Evolutionary conservation across 1,140 invertebrate species (phyloP).

Genomic region (Diabrotica virgifera): DNA sequence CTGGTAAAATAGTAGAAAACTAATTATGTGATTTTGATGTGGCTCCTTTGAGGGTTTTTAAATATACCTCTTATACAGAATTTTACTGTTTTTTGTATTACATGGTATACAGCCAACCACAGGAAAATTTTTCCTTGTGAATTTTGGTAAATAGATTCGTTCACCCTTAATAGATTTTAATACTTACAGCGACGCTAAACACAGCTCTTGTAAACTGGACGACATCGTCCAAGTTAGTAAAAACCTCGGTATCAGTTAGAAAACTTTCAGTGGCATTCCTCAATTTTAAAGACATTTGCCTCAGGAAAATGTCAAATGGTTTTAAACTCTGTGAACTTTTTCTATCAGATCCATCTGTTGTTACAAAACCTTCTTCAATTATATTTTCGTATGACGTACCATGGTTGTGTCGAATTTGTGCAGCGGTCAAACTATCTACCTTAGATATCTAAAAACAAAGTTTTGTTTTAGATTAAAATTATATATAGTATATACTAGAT

Average conservation of each 20-base stretch:
- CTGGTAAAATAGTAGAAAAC: too few relatives aligned
- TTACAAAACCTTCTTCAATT: slow-evolving; percentile 28
- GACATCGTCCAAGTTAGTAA: slow-evolving; percentile 27
- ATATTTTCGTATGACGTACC: slow-evolving; percentile 25
- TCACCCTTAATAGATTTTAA: too few relatives aligned
- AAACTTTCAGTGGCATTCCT: slow-evolving; percentile 21
- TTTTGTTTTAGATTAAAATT: neutral
- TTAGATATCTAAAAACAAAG: slow-evolving; percentile 11
- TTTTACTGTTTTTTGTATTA: too few relatives aligned
- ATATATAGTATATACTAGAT: neutral
- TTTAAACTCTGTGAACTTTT: slow-evolving; percentile 10
- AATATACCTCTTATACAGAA: too few relatives aligned
- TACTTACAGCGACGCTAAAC: slow-evolving; percentile 25
- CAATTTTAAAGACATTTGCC: slow-evolving; percentile 30
- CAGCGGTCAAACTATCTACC: slow-evolving; percentile 11
- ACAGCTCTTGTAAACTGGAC: slow-evolving; percentile 30
- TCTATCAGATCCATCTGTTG: neutral
- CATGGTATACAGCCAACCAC: too few relatives aligned
- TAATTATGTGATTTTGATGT: too few relatives aligned
- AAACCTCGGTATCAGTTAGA: slow-evolving; percentile 22
- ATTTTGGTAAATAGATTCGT: too few relatives aligned
- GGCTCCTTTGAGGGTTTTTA: too few relatives aligned
- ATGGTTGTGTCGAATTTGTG: slow-evolving; percentile 20
- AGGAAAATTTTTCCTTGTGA: too few relatives aligned
- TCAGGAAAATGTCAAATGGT: slow-evolving; percentile 32